phyloP scores from a whole-genome alignment of 2,113 vertebrate species.

The Pachycephala philippinensis region DNA sequence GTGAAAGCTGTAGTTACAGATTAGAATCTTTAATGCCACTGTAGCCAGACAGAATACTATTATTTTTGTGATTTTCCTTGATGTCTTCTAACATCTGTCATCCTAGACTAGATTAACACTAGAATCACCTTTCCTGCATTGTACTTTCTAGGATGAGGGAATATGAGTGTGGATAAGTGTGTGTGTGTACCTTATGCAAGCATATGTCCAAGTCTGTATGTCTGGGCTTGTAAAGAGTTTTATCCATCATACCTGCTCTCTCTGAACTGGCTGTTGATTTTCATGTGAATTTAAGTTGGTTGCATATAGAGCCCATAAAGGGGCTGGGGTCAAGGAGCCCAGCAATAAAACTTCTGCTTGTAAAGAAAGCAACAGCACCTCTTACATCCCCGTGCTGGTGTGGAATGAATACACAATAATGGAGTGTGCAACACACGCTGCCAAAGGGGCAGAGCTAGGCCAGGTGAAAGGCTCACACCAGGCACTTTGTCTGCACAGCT shows the following conservation, averaged over 20 bases:
- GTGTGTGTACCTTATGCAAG: neutral
- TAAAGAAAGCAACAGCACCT: neutral
- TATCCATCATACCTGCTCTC: neutral
- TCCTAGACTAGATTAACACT: neutral
- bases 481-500: neutral
- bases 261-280: neutral
- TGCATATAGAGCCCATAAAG: neutral
- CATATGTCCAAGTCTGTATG: neutral
- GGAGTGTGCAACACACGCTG: accelerated
- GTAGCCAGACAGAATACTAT: slow-evolving; percentile 62
- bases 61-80: slow-evolving; percentile 63
- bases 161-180: neutral
- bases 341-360: neutral
- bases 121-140: neutral
- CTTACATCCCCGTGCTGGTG: accelerated
- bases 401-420: accelerated
- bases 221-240: neutral
- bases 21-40: slow-evolving; percentile 76
- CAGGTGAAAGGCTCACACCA: neutral
- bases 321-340: neutral
- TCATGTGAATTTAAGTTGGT: neutral
- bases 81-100: slow-evolving; percentile 79
- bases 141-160: neutral
- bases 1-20: slow-evolving; percentile 82
- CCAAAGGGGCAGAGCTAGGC: neutral